Conservation (phyloP, 2,888 invertebrate genomes). For the Eilema depressum region DNA sequence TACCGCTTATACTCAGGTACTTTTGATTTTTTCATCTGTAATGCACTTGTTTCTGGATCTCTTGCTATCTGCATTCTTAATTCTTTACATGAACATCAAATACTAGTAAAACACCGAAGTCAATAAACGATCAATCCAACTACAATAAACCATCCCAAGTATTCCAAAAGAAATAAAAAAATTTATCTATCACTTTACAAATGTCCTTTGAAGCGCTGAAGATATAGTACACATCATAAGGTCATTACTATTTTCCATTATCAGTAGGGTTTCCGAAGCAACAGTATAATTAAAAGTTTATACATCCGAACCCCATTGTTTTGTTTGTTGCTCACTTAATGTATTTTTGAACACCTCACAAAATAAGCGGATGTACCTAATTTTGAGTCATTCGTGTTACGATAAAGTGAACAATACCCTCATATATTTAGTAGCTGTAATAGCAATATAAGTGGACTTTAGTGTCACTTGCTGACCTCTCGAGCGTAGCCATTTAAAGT, state of each 20-base stretch:
- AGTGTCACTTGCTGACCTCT: constrained; percentile 42
- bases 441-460: constrained; percentile 51
- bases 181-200: too few relatives aligned
- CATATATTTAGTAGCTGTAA: constrained; percentile 43
- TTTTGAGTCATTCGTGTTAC: constrained; percentile 41
- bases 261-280: background rate
- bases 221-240: background rate
- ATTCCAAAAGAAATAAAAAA: too few relatives aligned
- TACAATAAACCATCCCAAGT: too few relatives aligned
- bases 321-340: constrained; percentile 46
- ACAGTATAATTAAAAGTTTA: constrained; percentile 11
- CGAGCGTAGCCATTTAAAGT: constrained; percentile 36
- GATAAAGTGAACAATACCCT: constrained; percentile 41
- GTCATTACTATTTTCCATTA: background rate
- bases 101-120: background rate
- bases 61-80: background rate
- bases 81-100: background rate
- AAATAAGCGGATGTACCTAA: constrained; percentile 45
- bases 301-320: constrained; percentile 26
- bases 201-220: too few relatives aligned
- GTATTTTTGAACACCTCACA: constrained; percentile 54
- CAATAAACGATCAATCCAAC: background rate
- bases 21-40: too few relatives aligned
- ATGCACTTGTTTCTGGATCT: background rate
- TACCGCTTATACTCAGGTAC: too few relatives aligned